A percentile compares a stretch with the other conserved stretches of the same genome.
These are phyloP conservation scores for Phocoena sinus DNA, from an alignment of 2,113 vertebrate genomes.

Conservation along the genomic window DNA sequence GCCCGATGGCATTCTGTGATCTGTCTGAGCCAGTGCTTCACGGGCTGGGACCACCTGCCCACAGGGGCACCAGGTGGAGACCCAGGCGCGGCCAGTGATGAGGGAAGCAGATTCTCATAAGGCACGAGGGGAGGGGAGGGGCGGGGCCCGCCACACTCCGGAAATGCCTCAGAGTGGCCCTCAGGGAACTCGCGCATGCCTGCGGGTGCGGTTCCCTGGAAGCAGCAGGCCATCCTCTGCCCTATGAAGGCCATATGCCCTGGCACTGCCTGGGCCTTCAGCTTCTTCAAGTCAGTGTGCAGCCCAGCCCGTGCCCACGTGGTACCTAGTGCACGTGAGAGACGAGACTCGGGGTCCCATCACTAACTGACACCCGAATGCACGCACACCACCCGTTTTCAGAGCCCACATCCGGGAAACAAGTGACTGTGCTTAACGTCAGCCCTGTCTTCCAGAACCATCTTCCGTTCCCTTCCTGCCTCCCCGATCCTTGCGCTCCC, in stretches of 20 bases:
- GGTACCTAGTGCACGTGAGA: accelerated
- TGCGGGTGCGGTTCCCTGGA: no score
- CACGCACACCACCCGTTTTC: accelerated
- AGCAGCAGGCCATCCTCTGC: not conserved
- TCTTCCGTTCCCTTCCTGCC: not conserved
- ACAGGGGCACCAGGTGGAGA: not conserved
- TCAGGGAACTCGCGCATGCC: not conserved
- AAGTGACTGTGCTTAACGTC: accelerated
- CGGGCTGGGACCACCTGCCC: not conserved
- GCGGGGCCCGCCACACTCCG: accelerated
- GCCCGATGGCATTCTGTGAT: not conserved
- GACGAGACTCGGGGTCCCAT: not conserved
- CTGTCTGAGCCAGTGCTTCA: not conserved
- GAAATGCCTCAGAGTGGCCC: not conserved
- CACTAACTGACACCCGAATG: accelerated
- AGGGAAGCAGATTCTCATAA: not conserved
- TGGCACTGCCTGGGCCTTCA: accelerated
- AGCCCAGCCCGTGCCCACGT: not conserved
- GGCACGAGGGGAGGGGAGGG: not conserved
- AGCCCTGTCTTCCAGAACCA: not conserved
- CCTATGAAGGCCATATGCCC: no score
- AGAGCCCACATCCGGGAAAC: accelerated
- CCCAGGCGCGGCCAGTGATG: accelerated
- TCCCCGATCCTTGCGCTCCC: accelerated
- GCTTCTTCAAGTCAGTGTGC: accelerated